These are phyloP conservation scores for Tamandua tetradactyla DNA, from an alignment of 2,797 vertebrate species.

Conservation along the genomic window DNA sequence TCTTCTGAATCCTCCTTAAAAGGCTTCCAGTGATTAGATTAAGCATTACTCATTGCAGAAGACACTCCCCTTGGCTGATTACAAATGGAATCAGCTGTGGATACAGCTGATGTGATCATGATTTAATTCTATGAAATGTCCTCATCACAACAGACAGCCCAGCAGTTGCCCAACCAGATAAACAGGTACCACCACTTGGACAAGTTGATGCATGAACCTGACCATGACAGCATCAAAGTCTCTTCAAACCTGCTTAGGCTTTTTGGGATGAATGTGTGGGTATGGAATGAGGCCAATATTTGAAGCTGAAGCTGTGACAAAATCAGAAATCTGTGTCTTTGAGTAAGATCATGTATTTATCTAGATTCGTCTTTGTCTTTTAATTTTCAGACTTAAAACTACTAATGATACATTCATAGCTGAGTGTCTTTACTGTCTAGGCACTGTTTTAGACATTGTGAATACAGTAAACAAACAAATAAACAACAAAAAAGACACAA, in stretches of 20 bases:
- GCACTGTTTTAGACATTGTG: not conserved
- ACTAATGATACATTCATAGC: not conserved
- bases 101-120: no score
- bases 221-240: no score
- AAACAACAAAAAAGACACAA: not conserved
- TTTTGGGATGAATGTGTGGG: not conserved
- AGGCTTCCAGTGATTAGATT: no score
- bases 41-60: no score
- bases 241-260: not conserved
- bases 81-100: no score
- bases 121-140: no score
- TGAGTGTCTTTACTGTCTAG: not conserved
- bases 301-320: not conserved
- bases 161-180: no score
- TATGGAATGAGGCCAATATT: not conserved
- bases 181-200: no score
- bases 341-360: not conserved
- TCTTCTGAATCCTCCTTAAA: no score
- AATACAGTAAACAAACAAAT: not conserved
- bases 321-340: not conserved
- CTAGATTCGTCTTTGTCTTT: not conserved
- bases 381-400: not conserved
- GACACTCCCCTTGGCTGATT: no score
- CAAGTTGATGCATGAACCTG: no score
- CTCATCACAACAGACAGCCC: no score